Conservation (phyloP, 2,797 vertebrate genomes). For the Pachyuromys duprasi region DNA sequence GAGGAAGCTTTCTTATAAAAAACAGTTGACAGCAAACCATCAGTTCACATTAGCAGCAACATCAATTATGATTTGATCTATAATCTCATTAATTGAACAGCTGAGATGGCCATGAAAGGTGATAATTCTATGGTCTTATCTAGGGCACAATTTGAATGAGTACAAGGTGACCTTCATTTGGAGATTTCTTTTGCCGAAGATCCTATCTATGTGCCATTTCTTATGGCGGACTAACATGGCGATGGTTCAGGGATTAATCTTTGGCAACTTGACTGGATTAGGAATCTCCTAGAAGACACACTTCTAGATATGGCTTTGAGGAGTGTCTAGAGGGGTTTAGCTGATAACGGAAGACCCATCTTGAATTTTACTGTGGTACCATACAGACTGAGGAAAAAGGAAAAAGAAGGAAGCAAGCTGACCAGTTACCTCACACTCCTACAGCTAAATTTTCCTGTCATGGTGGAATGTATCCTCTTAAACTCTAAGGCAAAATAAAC, state of each 20-base stretch:
- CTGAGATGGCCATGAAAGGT: not conserved
- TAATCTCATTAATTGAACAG: conserved; percentile 56
- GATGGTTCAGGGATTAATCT: not conserved
- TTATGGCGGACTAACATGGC: not conserved
- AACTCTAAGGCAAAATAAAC: not conserved
- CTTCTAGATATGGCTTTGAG: not conserved
- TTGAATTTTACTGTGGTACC: not conserved
- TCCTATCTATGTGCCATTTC: not conserved
- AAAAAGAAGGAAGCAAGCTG: not conserved
- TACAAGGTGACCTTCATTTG: conserved; percentile 36
- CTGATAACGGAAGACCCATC: not conserved
- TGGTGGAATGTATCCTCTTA: no score
- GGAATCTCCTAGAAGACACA: not conserved
- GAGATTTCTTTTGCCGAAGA: not conserved
- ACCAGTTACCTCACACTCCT: not conserved
- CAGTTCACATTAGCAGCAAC: conserved; percentile 42
- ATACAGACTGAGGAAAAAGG: not conserved
- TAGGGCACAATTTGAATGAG: not conserved
- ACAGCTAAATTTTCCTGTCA: not conserved
- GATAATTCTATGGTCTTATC: not conserved
- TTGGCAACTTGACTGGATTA: not conserved
- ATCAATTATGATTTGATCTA: conserved; percentile 41
- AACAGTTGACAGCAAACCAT: conserved; percentile 12
- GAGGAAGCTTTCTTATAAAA: not conserved
- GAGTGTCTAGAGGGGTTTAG: not conserved